Evolutionary conservation across 2,888 invertebrate genomes (phyloP), one percentile per base, ranked within the genome.

Genomic region (Trichopria drosophilae): DNA sequence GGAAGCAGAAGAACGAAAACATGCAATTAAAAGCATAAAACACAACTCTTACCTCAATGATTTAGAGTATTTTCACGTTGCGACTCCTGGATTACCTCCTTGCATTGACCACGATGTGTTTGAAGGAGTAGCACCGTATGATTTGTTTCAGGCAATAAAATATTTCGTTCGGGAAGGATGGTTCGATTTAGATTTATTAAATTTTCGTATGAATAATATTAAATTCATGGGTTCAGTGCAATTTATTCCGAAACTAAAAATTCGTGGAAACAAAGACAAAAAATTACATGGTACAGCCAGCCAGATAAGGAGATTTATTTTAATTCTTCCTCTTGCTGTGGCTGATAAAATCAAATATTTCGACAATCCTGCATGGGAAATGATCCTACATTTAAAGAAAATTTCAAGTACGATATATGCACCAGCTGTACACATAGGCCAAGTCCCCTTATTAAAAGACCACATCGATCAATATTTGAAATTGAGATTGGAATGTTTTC

Each of bases 41-140:
- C 51, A 23, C 36, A 34, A 60, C 39, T 66, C 63, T 12, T 22
- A 35, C 40, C n/a, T n/a, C 40, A 66, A 64, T 36, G 10, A 40
- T 12, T 35, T 62, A 10, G 43, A 47, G 23, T 49, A 51, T 53
- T 66, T 46, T 39, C 63, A 67, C 52, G 59, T 65, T 24, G 58
- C 51, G 35, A 44, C 36, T 19, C 50, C 50, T 3, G 64, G 66
- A 3, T 46, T 66, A 20, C 63, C 63, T 23, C 64, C 67, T 6
- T 66, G 63, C 42, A 22, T 66, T n/a, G 58, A 52, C 3, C 65
- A 66, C 44, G 66, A 64, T 45, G 19, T 65, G 5, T 61, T 58
- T 20, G 61, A 65, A 57, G 61, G 64, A 9, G 37, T 63, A 26
- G 37, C 59, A 4, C 40, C 41, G 13, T 56, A 50, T 34, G 64